Evolutionary conservation across 2,888 invertebrate species (phyloP).

Genomic region (Cephonodes hylas): DNA sequence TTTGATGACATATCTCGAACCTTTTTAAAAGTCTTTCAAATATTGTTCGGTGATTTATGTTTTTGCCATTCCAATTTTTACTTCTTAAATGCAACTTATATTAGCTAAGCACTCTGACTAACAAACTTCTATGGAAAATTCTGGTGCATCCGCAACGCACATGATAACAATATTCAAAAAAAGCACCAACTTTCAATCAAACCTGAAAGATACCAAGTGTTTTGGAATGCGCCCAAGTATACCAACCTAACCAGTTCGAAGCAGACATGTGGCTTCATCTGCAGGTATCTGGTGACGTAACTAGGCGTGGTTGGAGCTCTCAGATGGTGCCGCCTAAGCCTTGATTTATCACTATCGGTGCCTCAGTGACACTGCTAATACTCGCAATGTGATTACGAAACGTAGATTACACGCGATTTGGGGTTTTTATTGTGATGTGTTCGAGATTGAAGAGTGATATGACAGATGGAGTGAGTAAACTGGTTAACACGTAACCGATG

Average conservation of each 20-base stretch:
- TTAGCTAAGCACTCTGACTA: too few species aligned
- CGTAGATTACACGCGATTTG: conserved; percentile 1
- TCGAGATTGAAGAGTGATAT: neutral
- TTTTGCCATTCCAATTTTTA: too few species aligned
- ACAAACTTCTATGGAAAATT: too few species aligned
- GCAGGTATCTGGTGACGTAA: conserved; percentile 19
- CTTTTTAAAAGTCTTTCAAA: too few species aligned
- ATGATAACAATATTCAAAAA: too few species aligned
- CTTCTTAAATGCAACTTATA: too few species aligned
- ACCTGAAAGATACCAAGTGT: too few species aligned
- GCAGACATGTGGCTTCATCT: neutral
- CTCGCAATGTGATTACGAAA: conserved; percentile 39
- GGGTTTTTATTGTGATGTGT: neutral
- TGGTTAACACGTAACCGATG: too few species aligned
- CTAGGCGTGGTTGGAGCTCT: conserved; percentile 39
- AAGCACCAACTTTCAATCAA: neutral
- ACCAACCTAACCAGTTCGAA: neutral
- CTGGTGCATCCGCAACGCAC: too few species aligned
- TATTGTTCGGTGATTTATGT: too few species aligned
- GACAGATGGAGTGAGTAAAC: neutral
- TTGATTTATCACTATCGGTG: conserved; percentile 58
- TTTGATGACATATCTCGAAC: too few species aligned
- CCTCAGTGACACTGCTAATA: conserved; percentile 51
- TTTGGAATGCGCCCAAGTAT: too few species aligned
- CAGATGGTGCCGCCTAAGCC: conserved; percentile 56